Percentiles rank a stretch among this genome's conserved stretches.
phyloP scores from a whole-genome alignment of 2,113 vertebrate genomes.

The Xenus cinereus region DNA sequence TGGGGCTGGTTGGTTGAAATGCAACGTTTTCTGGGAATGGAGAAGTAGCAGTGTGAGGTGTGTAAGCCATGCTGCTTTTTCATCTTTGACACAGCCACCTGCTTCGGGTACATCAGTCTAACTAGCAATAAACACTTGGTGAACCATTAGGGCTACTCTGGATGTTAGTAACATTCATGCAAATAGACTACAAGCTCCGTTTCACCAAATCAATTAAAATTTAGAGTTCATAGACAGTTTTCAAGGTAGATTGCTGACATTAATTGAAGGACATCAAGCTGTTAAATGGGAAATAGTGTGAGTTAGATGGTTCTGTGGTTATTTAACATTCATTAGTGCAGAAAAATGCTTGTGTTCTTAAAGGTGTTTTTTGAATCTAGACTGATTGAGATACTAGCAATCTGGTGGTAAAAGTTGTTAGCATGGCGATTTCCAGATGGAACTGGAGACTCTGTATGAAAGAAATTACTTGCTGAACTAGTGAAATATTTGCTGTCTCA shows the following conservation, averaged over 20 bases:
- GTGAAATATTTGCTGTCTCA: not conserved
- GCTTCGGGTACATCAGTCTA: not conserved
- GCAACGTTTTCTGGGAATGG: not conserved
- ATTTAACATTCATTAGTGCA: not conserved
- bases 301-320: not conserved
- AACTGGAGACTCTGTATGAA: not conserved
- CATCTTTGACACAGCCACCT: not conserved
- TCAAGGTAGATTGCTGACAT: not conserved
- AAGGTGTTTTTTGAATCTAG: not conserved
- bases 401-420: not conserved
- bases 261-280: not conserved
- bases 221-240: not conserved
- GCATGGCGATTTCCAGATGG: not conserved
- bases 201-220: not conserved
- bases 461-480: not conserved
- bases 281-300: not conserved
- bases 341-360: not conserved
- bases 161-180: not conserved
- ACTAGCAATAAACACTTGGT: not conserved
- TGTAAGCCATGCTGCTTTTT: not conserved
- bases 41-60: not conserved
- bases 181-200: not conserved
- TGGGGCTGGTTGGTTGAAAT: not conserved
- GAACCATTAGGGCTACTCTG: not conserved
- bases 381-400: not conserved